A percentile compares a stretch with the other conserved stretches of the same genome.
Evolutionary conservation across 2,797 vertebrate genomes (phyloP).

Genomic region (Eulemur albifrons): DNA sequence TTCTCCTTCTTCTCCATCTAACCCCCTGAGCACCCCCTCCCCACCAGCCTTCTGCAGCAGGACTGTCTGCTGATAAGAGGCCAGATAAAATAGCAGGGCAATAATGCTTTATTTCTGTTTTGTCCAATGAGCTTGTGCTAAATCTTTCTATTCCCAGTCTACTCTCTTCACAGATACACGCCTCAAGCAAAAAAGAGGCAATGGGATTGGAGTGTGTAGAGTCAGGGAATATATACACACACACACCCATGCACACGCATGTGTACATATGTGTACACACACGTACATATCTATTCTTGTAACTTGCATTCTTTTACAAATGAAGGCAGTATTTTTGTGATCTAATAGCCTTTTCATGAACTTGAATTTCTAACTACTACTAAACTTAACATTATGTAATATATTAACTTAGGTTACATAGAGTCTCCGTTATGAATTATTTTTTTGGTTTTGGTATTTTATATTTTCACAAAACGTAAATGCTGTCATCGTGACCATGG

Average conservation of each 20-base stretch:
- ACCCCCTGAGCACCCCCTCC: accelerated
- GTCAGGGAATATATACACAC: not conserved
- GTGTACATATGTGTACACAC: not conserved
- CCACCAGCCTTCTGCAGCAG: not conserved
- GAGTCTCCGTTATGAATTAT: not conserved
- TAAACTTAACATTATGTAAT: constrained; percentile 33
- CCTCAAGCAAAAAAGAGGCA: not conserved
- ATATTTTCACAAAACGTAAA: constrained; percentile 16
- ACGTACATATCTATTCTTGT: not conserved
- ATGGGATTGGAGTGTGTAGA: not conserved
- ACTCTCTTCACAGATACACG: not conserved
- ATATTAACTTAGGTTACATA: not conserved
- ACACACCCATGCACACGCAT: not conserved
- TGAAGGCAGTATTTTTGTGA: constrained; percentile 63
- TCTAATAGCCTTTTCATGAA: constrained; percentile 76
- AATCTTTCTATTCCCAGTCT: not conserved
- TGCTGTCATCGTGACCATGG: accelerated
- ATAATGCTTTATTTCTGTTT: constrained; percentile 73
- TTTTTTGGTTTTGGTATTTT: constrained; percentile 1
- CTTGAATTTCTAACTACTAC: constrained; percentile 56
- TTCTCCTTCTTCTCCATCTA: not conserved
- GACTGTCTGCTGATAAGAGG: not conserved
- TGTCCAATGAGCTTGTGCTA: constrained; percentile 39
- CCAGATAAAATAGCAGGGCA: constrained; percentile 51
- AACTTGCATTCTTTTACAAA: constrained; percentile 62